Evolutionary conservation across 1,140 invertebrate genomes (phyloP).

Genomic region (Mamestra configurata): DNA sequence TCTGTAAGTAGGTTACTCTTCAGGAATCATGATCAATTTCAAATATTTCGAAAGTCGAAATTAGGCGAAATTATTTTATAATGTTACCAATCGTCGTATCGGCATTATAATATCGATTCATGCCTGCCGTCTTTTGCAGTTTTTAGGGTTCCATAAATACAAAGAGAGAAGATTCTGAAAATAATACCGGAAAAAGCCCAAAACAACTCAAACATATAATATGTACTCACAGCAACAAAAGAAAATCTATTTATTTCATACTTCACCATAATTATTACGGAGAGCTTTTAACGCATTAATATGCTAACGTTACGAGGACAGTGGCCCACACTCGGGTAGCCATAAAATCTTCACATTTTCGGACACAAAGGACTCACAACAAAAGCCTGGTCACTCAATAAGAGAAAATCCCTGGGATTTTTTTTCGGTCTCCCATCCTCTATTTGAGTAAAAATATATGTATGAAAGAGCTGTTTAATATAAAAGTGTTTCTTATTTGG

Average conservation of each 20-base stretch:
- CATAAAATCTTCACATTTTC: conserved; percentile 37
- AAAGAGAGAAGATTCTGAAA: too few species aligned
- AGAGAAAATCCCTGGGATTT: neutral
- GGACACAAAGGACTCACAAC: conserved; percentile 35
- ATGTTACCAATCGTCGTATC: too few species aligned
- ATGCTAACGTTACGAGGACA: conserved; percentile 25
- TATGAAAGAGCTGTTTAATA: too few species aligned
- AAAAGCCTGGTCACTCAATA: conserved; percentile 35
- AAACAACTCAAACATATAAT: neutral
- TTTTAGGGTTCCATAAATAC: too few species aligned
- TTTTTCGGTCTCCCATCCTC: neutral
- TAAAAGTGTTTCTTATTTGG: too few species aligned
- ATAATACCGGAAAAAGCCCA: neutral
- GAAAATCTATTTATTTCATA: conserved; percentile 5
- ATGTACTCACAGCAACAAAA: neutral
- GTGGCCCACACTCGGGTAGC: neutral
- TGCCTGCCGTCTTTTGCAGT: too few species aligned
- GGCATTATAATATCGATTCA: too few species aligned
- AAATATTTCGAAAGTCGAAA: too few species aligned
- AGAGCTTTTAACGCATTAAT: conserved; percentile 31
- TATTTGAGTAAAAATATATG: neutral
- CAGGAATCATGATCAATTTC: too few species aligned
- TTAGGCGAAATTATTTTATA: too few species aligned
- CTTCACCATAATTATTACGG: conserved; percentile 3
- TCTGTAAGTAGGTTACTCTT: too few species aligned